Conservation (phyloP, 2,888 invertebrate species). For the Caenorhabditis wallacei region DNA sequence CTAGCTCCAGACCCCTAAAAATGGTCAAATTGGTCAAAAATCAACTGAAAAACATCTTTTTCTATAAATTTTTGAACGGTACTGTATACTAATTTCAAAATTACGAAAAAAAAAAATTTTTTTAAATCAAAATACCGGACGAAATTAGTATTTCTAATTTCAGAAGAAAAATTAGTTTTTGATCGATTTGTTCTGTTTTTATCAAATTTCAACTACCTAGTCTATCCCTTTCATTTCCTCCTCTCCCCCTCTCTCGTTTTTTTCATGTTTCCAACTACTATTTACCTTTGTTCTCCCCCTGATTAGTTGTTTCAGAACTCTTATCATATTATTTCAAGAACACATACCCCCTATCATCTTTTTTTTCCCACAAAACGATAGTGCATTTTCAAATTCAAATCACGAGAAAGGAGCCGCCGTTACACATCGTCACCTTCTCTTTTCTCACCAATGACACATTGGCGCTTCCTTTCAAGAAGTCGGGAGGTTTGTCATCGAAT, state of each 20-base stretch:
- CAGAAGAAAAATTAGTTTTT: no score
- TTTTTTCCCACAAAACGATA: no score
- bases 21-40: no score
- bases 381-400: not conserved
- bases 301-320: not conserved
- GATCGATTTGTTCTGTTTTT: not conserved
- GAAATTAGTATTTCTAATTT: no score
- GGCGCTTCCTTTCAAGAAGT: not conserved
- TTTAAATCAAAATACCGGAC: no score
- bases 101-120: no score
- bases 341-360: no score
- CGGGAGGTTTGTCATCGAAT: not conserved
- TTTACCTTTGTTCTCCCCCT: not conserved
- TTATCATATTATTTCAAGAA: not conserved
- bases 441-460: not conserved
- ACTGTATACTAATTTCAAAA: no score
- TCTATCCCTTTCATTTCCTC: not conserved
- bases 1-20: no score
- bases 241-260: not conserved
- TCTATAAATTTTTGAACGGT: no score
- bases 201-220: not conserved
- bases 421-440: not conserved
- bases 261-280: not conserved
- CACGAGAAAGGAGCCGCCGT: not conserved
- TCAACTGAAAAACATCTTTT: no score